phyloP scores from a whole-genome alignment of 2,797 vertebrate species.

The Lacerta bilineata region DNA sequence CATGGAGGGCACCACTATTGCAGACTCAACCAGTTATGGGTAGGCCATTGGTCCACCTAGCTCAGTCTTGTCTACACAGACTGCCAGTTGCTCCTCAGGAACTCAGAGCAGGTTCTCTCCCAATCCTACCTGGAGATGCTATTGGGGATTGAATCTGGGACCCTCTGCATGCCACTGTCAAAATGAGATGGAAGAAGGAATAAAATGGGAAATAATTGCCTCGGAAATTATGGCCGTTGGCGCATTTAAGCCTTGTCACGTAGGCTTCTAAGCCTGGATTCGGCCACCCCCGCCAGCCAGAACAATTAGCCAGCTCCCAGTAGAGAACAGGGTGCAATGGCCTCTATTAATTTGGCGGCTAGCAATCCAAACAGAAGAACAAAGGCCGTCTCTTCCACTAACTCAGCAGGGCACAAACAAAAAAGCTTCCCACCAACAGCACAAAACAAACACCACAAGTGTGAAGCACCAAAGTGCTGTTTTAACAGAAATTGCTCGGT shows the following conservation, averaged over 20 bases:
- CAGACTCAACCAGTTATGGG: too few species aligned
- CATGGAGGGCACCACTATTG: too few species aligned
- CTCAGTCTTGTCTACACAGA: too few species aligned
- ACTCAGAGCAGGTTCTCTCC: too few species aligned
- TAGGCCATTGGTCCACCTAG: too few species aligned
- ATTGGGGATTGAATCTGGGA: too few species aligned
- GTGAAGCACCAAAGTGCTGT: neutral
- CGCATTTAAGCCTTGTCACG: neutral
- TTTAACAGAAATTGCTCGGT: neutral
- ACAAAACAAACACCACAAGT: slow-evolving; percentile 17
- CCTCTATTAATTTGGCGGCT: neutral
- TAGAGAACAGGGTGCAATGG: neutral
- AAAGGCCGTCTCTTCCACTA: slow-evolving; percentile 6
- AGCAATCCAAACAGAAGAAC: neutral
- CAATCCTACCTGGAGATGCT: too few species aligned
- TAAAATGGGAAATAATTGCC: neutral
- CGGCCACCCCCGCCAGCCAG: neutral
- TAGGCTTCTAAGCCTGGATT: neutral
- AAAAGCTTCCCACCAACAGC: neutral
- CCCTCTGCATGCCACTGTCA: neutral
- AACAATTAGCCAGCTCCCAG: slow-evolving; percentile 7
- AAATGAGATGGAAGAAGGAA: neutral
- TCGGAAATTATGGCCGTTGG: too few species aligned
- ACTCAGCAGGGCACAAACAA: slow-evolving; percentile 20
- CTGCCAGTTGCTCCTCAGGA: too few species aligned